phyloP scores from a whole-genome alignment of 2,113 vertebrate genomes.

The Pluvianellus socialis region DNA sequence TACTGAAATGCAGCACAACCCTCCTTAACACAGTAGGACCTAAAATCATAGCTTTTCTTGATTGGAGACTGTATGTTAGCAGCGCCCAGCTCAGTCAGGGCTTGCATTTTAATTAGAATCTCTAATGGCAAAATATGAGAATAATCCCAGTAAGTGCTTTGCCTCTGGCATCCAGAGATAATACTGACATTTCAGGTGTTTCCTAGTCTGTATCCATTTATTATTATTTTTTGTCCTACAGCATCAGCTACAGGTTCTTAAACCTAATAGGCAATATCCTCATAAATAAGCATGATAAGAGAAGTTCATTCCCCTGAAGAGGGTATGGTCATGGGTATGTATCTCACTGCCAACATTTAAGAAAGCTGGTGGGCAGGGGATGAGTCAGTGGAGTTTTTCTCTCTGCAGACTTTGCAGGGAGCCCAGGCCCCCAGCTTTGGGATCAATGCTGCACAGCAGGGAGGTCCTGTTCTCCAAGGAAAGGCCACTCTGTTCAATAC shows the following conservation, averaged over 20 bases:
- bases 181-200: conserved; percentile 36
- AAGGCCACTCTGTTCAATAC: background rate
- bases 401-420: background rate
- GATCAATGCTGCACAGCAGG: background rate
- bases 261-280: background rate
- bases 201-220: background rate
- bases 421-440: rapidly evolving
- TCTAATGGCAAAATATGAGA: conserved; percentile 35
- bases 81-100: background rate
- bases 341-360: background rate
- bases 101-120: conserved; percentile 39
- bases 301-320: background rate
- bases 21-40: background rate
- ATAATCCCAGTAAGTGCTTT: conserved; percentile 43
- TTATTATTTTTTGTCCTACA: conserved; percentile 23
- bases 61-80: background rate
- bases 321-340: rapidly evolving
- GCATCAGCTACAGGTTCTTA: conserved; percentile 15
- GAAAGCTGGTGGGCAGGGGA: background rate
- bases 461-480: background rate
- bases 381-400: background rate
- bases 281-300: background rate
- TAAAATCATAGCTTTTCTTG: background rate
- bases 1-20: background rate
- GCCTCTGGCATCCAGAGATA: conserved; percentile 1